A percentile compares a stretch with the other conserved stretches of the same genome.
Evolutionary conservation across 2,113 vertebrate species (phyloP).

Genomic region (Neolamprologus longior): DNA sequence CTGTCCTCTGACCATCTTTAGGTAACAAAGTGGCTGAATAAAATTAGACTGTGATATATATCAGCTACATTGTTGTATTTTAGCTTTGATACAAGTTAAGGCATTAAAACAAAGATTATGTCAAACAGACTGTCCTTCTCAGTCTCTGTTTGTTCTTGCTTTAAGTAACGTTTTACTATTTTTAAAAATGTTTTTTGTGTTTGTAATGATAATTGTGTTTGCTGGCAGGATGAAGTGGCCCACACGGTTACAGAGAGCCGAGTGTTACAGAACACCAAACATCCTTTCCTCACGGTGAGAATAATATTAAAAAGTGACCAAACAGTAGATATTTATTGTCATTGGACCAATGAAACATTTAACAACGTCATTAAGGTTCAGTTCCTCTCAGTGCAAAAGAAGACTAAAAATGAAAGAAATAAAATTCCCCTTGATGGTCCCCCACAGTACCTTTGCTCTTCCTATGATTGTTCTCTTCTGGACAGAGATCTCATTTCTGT

Average conservation of each 20-base stretch:
- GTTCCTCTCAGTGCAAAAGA: neutral
- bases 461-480: neutral
- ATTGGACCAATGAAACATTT: neutral
- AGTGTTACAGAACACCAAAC: constrained; percentile 86
- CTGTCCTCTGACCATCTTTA: neutral
- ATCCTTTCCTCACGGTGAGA: constrained; percentile 87
- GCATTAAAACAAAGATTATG: neutral
- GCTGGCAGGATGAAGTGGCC: constrained; percentile 84
- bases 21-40: neutral
- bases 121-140: neutral
- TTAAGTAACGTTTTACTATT: neutral
- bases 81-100: neutral
- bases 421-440: neutral
- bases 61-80: neutral
- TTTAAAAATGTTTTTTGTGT: neutral
- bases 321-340: neutral
- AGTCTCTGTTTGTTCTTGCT: neutral
- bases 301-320: neutral
- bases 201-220: neutral
- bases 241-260: constrained; percentile 89
- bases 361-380: neutral
- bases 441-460: neutral
- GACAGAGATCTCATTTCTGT: neutral
- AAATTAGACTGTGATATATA: neutral
- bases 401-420: neutral